These are phyloP conservation scores for Calcarius ornatus DNA, from an alignment of 2,113 vertebrate genomes.

Conservation along the genomic window DNA sequence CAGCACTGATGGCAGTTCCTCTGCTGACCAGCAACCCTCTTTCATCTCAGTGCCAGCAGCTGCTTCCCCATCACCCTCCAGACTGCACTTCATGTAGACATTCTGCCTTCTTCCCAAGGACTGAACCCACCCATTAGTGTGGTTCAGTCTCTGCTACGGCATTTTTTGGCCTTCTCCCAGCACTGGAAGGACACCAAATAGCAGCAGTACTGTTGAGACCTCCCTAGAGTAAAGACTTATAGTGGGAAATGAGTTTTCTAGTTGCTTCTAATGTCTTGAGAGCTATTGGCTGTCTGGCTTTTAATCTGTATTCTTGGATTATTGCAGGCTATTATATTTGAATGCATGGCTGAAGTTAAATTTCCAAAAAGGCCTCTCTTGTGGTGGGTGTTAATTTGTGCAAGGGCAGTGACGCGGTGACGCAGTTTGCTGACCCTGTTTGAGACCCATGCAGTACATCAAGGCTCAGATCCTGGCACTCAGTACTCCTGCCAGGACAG, in stretches of 20 bases:
- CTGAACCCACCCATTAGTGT: neutral
- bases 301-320: neutral
- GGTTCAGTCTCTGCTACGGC: neutral
- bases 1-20: neutral
- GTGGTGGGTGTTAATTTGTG: neutral
- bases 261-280: neutral
- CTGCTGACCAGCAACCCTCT: neutral
- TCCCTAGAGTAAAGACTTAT: neutral
- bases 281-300: neutral
- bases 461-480: neutral
- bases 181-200: conserved; percentile 10
- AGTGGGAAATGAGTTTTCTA: neutral
- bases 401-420: neutral
- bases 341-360: neutral
- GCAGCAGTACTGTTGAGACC: neutral
- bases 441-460: neutral
- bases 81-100: neutral
- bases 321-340: neutral
- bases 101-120: neutral
- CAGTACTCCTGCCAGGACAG: neutral
- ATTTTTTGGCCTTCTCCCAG: neutral
- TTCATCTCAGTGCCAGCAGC: neutral
- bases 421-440: neutral
- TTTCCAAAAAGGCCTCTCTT: neutral
- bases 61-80: neutral